Conservation (phyloP, 2,113 vertebrate species). For the Caloenas nicobarica region DNA sequence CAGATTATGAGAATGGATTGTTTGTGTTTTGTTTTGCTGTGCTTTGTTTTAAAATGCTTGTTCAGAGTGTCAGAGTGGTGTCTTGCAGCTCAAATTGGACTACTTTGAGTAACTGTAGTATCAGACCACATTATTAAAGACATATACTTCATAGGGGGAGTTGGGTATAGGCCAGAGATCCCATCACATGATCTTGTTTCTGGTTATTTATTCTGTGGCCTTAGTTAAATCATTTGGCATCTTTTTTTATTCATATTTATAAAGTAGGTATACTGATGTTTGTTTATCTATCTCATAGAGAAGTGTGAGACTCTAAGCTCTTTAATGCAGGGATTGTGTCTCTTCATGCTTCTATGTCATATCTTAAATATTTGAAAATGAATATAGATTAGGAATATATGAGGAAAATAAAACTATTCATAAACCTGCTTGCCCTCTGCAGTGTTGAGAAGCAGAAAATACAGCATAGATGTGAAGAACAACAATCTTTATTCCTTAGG, state of each 20-base stretch:
- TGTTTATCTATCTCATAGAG: constrained; percentile 25
- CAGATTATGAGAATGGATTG: neutral
- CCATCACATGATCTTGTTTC: neutral
- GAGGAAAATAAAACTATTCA: constrained; percentile 40
- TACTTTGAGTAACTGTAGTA: neutral
- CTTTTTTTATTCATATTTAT: constrained; percentile 38
- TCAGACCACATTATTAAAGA: neutral
- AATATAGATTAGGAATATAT: constrained; percentile 49
- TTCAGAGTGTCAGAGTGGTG: neutral
- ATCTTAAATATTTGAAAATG: constrained; percentile 62
- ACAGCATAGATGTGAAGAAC: constrained; percentile 3
- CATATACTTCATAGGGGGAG: neutral
- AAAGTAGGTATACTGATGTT: constrained; percentile 1
- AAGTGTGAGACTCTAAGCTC: constrained; percentile 32
- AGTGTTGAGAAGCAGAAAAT: constrained; percentile 5
- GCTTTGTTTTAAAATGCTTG: constrained; percentile 2
- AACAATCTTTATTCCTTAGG: constrained; percentile 30
- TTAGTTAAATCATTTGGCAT: constrained; percentile 26
- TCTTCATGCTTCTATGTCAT: constrained; percentile 22
- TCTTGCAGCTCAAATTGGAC: neutral
- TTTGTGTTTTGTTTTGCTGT: neutral
- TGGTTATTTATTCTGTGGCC: constrained; percentile 18
- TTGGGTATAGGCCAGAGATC: neutral
- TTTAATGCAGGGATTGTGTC: constrained; percentile 35
- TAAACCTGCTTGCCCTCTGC: constrained; percentile 19